Conservation (phyloP, 92 coral and sea anemone genomes). For the Scolanthus callimorphus region DNA sequence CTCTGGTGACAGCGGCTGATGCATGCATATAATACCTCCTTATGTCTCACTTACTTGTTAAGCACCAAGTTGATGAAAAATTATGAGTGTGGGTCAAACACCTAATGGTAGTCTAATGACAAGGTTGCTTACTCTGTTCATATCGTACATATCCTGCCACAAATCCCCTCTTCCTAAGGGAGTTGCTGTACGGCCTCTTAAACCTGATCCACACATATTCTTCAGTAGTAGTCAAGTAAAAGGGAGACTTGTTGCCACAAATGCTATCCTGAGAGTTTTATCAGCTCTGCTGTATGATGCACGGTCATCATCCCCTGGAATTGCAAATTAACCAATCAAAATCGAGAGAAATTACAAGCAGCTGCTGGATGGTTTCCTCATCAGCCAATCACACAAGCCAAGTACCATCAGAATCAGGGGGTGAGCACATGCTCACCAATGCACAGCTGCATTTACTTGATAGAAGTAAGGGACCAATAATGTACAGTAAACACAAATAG, state of each 20-base stretch:
- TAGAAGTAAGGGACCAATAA: background rate
- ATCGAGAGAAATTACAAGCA: too few relatives aligned
- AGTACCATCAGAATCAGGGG: too few relatives aligned
- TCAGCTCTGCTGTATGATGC: conserved; percentile 26
- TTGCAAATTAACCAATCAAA: too few relatives aligned
- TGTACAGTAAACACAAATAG: background rate
- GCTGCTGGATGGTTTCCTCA: too few relatives aligned
- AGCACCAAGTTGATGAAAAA: too few relatives aligned
- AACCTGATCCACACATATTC: conserved; percentile 44
- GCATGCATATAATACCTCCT: too few relatives aligned
- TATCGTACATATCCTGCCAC: conserved; percentile 57
- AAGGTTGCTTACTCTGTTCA: conserved; percentile 19
- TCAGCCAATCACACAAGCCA: too few relatives aligned
- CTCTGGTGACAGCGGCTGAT: too few relatives aligned
- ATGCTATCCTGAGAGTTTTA: conserved; percentile 21
- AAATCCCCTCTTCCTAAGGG: conserved; percentile 17
- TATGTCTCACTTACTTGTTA: too few relatives aligned
- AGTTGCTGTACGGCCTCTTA: conserved; percentile 7
- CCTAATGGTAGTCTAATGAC: background rate
- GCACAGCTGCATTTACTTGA: background rate
- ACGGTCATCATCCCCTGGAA: conserved; percentile 12
- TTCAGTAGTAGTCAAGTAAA: conserved; percentile 28
- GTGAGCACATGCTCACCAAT: too few relatives aligned
- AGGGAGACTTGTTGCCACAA: conserved; percentile 36
- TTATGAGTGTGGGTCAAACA: background rate